Conservation (phyloP, 1,140 invertebrate genomes). For the Euura saliciscinereae region DNA sequence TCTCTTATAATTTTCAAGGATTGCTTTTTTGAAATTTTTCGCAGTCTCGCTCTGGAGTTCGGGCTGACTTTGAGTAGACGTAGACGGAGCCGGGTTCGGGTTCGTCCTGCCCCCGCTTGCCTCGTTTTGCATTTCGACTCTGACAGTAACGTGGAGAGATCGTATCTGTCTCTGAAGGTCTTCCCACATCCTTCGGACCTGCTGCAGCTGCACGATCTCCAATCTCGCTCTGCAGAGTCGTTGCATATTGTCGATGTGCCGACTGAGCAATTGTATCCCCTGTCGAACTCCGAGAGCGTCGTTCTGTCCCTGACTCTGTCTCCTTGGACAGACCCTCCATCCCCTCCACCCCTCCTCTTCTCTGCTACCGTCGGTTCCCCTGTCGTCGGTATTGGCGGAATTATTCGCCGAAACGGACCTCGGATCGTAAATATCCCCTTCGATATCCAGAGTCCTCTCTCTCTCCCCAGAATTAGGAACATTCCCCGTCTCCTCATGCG, state of each 20-base stretch:
- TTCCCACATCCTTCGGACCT: conserved; percentile 68
- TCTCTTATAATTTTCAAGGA: conserved; percentile 40
- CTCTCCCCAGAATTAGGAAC: neutral
- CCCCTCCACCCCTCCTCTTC: conserved; percentile 14
- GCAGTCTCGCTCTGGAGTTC: conserved; percentile 31
- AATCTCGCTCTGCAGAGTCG: conserved; percentile 52
- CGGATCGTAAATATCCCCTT: neutral
- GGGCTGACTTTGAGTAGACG: conserved; percentile 21
- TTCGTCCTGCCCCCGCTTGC: neutral
- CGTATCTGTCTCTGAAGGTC: conserved; percentile 67
- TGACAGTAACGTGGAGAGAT: conserved; percentile 58
- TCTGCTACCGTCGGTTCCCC: neutral
- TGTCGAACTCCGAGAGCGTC: conserved; percentile 37
- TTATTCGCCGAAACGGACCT: neutral
- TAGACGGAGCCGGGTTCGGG: conserved; percentile 15
- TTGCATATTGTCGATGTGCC: conserved; percentile 56
- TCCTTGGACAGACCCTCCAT: conserved; percentile 2
- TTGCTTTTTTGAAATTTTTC: conserved; percentile 39
- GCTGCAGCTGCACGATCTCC: conserved; percentile 62
- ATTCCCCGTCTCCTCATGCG: neutral
- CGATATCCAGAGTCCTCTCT: neutral
- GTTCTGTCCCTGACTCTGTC: conserved; percentile 7
- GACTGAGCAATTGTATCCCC: conserved; percentile 49
- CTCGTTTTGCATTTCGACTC: conserved; percentile 41
- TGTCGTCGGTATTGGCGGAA: neutral